Evolutionary conservation across 2,888 invertebrate genomes (phyloP).

Genomic region (Dastarcus helophoroides): DNA sequence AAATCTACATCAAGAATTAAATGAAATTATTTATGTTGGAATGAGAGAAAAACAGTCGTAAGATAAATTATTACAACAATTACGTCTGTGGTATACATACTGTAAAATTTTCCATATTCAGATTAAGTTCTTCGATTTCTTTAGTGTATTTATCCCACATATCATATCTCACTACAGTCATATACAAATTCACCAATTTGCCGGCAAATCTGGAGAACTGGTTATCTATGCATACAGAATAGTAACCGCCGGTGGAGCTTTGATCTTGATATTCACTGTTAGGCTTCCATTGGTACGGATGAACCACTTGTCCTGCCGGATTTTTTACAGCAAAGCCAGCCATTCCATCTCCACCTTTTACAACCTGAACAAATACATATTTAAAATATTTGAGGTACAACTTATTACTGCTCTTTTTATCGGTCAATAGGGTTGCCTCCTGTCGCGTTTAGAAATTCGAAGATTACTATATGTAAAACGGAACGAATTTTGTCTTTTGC

Average conservation of each 20-base stretch:
- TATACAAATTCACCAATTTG: constrained; percentile 79
- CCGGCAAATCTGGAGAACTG: constrained; percentile 85
- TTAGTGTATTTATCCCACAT: constrained; percentile 87
- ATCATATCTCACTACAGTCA: constrained; percentile 84
- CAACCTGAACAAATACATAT: constrained; percentile 65
- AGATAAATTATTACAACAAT: constrained; percentile 2
- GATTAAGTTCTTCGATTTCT: constrained; percentile 76
- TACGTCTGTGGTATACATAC: constrained; percentile 41
- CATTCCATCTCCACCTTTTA: constrained; percentile 88
- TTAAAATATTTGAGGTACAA: no score
- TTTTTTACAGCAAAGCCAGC: constrained; percentile 85
- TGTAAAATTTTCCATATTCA: constrained; percentile 85
- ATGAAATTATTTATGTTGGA: no score
- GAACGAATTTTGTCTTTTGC: no score
- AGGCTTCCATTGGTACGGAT: constrained; percentile 85
- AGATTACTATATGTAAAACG: no score
- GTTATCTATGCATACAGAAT: constrained; percentile 85
- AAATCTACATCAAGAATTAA: constrained; percentile 6
- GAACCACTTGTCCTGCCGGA: constrained; percentile 72
- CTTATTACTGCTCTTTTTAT: no score
- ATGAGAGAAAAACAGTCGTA: no score
- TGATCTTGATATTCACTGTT: constrained; percentile 83
- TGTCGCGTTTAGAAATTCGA: no score
- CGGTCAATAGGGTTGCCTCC: no score
- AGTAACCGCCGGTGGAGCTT: constrained; percentile 70